These are phyloP conservation scores for Thunnus albacares DNA, from an alignment of 2,797 vertebrate species.

Conservation along the genomic window DNA sequence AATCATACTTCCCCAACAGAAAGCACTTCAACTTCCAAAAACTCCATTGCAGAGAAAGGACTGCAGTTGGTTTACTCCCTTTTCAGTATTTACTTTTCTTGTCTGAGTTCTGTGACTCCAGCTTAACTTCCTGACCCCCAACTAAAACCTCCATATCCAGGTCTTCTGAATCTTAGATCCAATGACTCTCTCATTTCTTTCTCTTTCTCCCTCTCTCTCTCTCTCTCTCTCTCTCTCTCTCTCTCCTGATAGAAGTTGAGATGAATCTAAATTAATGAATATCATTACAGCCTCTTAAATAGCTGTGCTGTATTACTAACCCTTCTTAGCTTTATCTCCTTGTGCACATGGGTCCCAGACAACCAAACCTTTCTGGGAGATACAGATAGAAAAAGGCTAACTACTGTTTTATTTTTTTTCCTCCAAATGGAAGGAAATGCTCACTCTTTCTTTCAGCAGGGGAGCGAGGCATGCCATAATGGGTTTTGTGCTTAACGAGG, in stretches of 20 bases:
- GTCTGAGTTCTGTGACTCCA: constrained; percentile 60
- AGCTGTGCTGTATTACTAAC: constrained; percentile 74
- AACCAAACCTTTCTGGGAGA: constrained; percentile 75
- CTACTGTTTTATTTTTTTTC: constrained; percentile 52
- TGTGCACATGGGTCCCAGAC: constrained; percentile 75
- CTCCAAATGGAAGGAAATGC: constrained; percentile 59
- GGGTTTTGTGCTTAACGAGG: constrained; percentile 77
- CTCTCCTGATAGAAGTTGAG: constrained; percentile 73
- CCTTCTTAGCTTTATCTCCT: constrained; percentile 79
- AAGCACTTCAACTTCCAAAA: constrained; percentile 23
- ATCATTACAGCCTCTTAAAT: constrained; percentile 82
- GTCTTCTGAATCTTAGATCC: constrained; percentile 58
- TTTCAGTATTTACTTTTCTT: constrained; percentile 71
- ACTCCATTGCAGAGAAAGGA: constrained; percentile 22
- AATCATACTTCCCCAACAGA: constrained; percentile 20
- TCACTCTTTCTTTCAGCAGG: constrained; percentile 69
- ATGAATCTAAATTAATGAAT: constrained; percentile 86
- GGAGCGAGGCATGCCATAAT: constrained; percentile 69
- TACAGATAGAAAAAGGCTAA: constrained; percentile 76
- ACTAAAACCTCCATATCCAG: constrained; percentile 63
- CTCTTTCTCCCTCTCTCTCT: constrained; percentile 11
- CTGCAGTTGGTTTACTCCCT: constrained; percentile 47
- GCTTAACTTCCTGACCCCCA: constrained; percentile 73
- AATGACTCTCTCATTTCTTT: constrained; percentile 18
- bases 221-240: constrained; percentile 36